Percentiles rank a stretch among this genome's conserved stretches.
phyloP scores from a whole-genome alignment of 2,797 vertebrate species.

The Morus bassanus region DNA sequence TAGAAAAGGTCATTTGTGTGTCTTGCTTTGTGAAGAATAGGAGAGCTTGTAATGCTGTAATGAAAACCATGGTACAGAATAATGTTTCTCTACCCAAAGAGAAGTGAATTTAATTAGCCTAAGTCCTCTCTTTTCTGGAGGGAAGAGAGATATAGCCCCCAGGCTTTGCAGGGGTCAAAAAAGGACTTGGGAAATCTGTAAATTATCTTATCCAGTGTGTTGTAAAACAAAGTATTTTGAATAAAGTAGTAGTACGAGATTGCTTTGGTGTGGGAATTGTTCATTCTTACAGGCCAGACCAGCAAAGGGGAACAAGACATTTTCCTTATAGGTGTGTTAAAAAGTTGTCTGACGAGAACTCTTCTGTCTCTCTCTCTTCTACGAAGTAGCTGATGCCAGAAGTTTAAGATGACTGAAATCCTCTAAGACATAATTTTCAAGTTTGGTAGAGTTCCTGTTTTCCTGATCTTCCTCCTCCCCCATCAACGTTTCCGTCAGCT shows the following conservation, averaged over 20 bases:
- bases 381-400: neutral
- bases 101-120: neutral
- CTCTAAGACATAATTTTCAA: neutral
- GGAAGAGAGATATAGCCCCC: neutral
- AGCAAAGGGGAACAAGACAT: neutral
- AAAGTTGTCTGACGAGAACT: neutral
- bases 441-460: neutral
- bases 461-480: neutral
- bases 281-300: neutral
- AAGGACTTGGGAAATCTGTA: neutral
- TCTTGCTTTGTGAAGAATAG: neutral
- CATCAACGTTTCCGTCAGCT: neutral
- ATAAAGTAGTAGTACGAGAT: neutral
- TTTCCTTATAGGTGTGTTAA: neutral
- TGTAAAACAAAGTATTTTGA: neutral
- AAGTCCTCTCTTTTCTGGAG: neutral
- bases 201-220: neutral
- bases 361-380: neutral
- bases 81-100: neutral
- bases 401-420: neutral
- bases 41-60: neutral
- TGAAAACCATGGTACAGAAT: neutral
- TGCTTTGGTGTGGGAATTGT: neutral
- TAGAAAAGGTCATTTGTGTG: neutral
- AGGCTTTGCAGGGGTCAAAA: neutral